Evolutionary conservation across 2,888 invertebrate genomes (phyloP).

Genomic region (Gryllus longicercus): DNA sequence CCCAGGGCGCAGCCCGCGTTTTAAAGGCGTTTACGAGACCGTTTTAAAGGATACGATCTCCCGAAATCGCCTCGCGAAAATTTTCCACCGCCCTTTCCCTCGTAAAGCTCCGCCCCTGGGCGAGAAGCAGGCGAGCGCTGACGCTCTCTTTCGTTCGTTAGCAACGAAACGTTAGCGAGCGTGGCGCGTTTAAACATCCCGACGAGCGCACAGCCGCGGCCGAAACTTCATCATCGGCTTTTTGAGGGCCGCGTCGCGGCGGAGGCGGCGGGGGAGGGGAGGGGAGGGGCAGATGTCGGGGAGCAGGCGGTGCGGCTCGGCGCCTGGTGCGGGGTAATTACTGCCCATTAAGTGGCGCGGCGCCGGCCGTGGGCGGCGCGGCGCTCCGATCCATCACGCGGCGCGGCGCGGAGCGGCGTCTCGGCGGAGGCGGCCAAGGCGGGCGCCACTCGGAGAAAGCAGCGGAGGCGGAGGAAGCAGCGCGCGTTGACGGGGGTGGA

Average conservation of each 20-base stretch:
- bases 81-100: neutral
- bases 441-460: too few species aligned
- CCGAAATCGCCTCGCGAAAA: neutral
- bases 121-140: neutral
- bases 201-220: neutral
- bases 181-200: neutral
- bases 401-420: too few species aligned
- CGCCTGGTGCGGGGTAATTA: neutral
- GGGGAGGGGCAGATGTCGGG: too few species aligned
- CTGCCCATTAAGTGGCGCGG: constrained; percentile 7
- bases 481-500: too few species aligned
- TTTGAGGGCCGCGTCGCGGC: neutral
- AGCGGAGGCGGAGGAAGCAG: too few species aligned
- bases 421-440: too few species aligned
- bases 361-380: neutral
- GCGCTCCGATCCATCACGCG: neutral
- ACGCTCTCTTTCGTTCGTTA: neutral
- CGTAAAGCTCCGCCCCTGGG: too few species aligned
- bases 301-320: neutral
- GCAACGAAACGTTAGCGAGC: neutral
- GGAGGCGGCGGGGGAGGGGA: too few species aligned
- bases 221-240: neutral
- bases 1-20: neutral
- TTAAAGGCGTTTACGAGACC: neutral
- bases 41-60: neutral